phyloP scores from a whole-genome alignment of 2,113 vertebrate genomes.

The Urocolius indicus region DNA sequence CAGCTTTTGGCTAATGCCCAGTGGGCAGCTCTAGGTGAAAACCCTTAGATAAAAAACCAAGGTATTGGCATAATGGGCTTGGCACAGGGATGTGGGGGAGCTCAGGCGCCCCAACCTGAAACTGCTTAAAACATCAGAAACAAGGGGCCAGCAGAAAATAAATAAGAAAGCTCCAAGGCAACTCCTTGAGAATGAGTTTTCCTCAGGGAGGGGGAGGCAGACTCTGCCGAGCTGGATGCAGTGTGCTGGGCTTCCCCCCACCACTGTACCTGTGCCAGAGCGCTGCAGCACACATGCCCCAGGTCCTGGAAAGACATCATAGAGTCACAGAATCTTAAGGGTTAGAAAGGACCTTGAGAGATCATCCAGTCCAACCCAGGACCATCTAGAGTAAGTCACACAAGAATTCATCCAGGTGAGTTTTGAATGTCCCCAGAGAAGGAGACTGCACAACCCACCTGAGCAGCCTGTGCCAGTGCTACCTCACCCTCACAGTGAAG shows the following conservation, averaged over 20 bases:
- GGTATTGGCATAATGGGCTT: not conserved
- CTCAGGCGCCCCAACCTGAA: not conserved
- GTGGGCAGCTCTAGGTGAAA: not conserved
- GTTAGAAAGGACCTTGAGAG: no score
- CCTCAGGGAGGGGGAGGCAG: not conserved
- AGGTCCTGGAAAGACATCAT: not conserved
- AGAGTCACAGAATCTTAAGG: no score
- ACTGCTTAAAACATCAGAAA: not conserved
- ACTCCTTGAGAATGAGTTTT: not conserved
- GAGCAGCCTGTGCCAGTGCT: no score
- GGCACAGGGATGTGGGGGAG: not conserved
- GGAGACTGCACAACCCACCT: no score
- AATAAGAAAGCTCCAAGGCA: not conserved
- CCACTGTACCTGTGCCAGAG: not conserved
- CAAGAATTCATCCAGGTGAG: no score
- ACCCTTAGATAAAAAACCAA: not conserved
- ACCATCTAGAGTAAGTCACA: no score
- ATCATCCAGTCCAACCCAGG: no score
- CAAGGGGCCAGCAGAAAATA: not conserved
- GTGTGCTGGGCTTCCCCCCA: not conserved
- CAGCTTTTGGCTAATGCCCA: not conserved
- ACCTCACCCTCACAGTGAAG: no score
- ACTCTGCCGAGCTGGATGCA: not conserved
- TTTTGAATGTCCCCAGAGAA: no score
- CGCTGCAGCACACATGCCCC: rapidly evolving